Evolutionary conservation across 2,797 vertebrate species (phyloP).

Genomic region (Morus bassanus): DNA sequence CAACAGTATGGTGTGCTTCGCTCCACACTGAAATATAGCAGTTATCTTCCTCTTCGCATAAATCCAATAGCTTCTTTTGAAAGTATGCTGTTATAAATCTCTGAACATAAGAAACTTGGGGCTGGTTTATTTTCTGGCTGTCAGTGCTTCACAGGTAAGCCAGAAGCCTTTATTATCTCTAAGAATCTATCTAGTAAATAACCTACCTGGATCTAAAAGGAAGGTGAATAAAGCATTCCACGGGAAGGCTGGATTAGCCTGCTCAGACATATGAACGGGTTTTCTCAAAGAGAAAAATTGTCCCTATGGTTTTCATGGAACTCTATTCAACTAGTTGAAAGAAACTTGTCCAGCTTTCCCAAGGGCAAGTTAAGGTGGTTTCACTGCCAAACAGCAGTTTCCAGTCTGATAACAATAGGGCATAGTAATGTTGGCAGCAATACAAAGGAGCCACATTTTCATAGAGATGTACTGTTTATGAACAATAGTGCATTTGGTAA

Average conservation of each 20-base stretch:
- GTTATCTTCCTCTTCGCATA: background rate
- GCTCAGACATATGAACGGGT: background rate
- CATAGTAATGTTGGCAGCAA: background rate
- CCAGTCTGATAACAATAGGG: background rate
- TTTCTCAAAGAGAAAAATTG: background rate
- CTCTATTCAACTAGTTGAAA: background rate
- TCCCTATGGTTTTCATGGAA: background rate
- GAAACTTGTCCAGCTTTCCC: background rate
- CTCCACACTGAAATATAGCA: background rate
- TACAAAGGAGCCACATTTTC: constrained; percentile 2
- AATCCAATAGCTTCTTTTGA: background rate
- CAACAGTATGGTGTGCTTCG: background rate
- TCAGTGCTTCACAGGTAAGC: background rate
- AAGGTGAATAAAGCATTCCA: background rate
- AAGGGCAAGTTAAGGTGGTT: background rate
- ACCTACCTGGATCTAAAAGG: background rate
- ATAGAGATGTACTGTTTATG: background rate
- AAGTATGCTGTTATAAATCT: background rate
- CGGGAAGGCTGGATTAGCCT: background rate
- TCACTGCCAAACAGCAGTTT: background rate
- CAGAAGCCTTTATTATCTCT: background rate
- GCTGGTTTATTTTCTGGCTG: background rate
- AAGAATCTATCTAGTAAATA: background rate
- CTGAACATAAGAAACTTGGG: background rate
- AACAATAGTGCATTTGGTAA: background rate